These are phyloP conservation scores for Gymnosoma rotundatum DNA, from an alignment of 2,888 invertebrate genomes.

Conservation along the genomic window DNA sequence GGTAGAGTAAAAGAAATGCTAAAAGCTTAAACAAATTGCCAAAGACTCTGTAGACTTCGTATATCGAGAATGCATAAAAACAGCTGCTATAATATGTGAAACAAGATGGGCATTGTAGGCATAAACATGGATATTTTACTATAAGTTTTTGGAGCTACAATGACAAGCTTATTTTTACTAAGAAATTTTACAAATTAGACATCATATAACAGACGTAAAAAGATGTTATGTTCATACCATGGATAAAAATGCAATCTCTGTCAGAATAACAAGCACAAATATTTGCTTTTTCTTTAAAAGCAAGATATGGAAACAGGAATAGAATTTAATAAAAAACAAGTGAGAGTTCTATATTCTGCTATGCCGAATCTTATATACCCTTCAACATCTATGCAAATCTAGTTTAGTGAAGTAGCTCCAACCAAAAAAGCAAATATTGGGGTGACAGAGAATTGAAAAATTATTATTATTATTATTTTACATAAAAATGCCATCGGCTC, in stretches of 20 bases:
- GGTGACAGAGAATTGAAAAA: too few relatives aligned
- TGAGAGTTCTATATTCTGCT: too few relatives aligned
- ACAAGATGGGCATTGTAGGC: constrained; percentile 12
- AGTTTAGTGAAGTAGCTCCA: too few relatives aligned
- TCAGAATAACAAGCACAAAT: not conserved
- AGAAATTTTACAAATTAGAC: constrained; percentile 62
- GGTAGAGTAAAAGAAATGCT: not conserved
- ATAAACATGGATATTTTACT: constrained; percentile 56
- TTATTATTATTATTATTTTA: too few relatives aligned
- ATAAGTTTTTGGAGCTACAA: constrained; percentile 39
- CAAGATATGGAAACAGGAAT: too few relatives aligned
- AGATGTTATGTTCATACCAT: constrained; percentile 49
- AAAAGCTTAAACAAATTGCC: constrained; percentile 29
- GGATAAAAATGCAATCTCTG: not conserved
- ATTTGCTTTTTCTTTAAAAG: constrained; percentile 21
- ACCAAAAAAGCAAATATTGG: too few relatives aligned
- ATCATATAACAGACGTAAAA: constrained; percentile 64
- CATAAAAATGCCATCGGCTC: too few relatives aligned
- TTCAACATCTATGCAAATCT: too few relatives aligned
- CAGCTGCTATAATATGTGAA: constrained; percentile 3
- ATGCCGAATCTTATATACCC: too few relatives aligned
- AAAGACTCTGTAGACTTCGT: not conserved
- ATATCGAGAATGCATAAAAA: constrained; percentile 20
- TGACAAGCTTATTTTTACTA: constrained; percentile 10
- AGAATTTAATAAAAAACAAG: too few relatives aligned